Percentiles rank a stretch among this genome's conserved stretches.
Evolutionary conservation across 2,888 invertebrate species (phyloP).

Genomic region (Rhynchonema sp.): DNA sequence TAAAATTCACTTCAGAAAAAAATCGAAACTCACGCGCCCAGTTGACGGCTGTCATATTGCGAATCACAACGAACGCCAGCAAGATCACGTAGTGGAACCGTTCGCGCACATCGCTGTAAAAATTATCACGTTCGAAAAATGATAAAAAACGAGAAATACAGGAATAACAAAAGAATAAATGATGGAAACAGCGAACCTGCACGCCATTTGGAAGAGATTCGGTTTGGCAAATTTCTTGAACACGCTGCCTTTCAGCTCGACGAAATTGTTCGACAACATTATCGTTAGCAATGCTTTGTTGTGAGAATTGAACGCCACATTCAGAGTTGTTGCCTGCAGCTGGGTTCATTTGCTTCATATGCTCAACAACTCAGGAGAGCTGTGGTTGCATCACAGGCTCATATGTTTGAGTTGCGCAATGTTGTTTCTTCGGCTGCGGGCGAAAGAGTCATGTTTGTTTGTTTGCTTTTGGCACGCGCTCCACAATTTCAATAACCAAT

Average conservation of each 20-base stretch:
- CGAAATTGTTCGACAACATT: conserved; percentile 99
- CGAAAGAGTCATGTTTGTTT: too few species aligned
- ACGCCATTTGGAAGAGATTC: conserved; percentile 79
- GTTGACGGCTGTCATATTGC: conserved; percentile 79
- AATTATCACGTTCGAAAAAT: too few species aligned
- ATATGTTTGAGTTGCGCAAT: too few species aligned
- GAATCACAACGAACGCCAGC: conserved; percentile 73
- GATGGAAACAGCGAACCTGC: conserved; percentile 31
- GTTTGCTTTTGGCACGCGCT: too few species aligned
- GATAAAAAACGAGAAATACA: background rate
- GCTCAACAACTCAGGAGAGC: too few species aligned
- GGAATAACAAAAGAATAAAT: background rate
- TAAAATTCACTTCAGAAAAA: background rate
- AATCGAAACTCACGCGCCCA: background rate
- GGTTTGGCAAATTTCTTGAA: conserved; percentile 99
- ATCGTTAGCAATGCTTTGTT: conserved; percentile 92
- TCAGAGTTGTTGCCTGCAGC: conserved; percentile 87
- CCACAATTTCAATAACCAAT: too few species aligned
- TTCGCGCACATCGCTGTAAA: conserved; percentile 71
- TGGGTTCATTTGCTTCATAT: too few species aligned
- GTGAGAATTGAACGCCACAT: conserved; percentile 86
- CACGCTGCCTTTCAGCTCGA: conserved; percentile 89
- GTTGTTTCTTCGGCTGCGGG: too few species aligned
- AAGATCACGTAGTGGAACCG: conserved; percentile 77
- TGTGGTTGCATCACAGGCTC: too few species aligned